phyloP scores from a whole-genome alignment of 2,888 invertebrate species.

The Agrotis segetum region DNA sequence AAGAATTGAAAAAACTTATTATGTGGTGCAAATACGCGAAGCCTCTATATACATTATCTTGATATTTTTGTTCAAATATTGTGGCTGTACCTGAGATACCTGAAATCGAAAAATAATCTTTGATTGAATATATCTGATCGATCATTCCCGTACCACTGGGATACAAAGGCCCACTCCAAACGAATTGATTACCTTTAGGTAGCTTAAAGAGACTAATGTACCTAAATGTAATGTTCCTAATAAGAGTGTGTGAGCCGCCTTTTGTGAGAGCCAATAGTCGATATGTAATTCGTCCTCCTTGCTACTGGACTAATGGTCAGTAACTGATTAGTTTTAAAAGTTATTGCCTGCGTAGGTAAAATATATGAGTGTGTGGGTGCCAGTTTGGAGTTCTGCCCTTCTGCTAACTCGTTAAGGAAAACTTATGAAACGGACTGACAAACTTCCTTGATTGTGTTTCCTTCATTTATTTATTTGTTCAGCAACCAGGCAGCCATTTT shows the following conservation, averaged over 20 bases:
- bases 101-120: conserved; percentile 1
- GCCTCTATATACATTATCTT: background rate
- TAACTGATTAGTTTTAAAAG: conserved; percentile 31
- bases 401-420: conserved; percentile 4
- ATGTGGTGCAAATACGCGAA: conserved; percentile 2
- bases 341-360: conserved; percentile 5
- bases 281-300: conserved; percentile 18
- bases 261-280: conserved; percentile 22
- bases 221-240: conserved; percentile 16
- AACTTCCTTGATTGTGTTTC: conserved; percentile 14
- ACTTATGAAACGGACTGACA: background rate
- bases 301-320: conserved; percentile 14
- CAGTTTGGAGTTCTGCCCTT: conserved; percentile 32
- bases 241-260: conserved; percentile 20
- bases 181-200: conserved; percentile 41
- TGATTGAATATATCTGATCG: conserved; percentile 25
- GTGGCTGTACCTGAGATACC: background rate
- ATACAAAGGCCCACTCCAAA: conserved; percentile 41
- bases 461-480: background rate
- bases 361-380: conserved; percentile 9
- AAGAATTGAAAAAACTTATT: conserved; percentile 1
- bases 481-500: too few species aligned
- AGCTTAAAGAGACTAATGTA: conserved; percentile 26
- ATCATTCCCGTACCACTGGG: conserved; percentile 14
- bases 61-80: conserved; percentile 8